Evolutionary conservation across 2,888 invertebrate genomes (phyloP), one percentile per base, ranked within the genome.

Genomic region (Chirona hameri): DNA sequence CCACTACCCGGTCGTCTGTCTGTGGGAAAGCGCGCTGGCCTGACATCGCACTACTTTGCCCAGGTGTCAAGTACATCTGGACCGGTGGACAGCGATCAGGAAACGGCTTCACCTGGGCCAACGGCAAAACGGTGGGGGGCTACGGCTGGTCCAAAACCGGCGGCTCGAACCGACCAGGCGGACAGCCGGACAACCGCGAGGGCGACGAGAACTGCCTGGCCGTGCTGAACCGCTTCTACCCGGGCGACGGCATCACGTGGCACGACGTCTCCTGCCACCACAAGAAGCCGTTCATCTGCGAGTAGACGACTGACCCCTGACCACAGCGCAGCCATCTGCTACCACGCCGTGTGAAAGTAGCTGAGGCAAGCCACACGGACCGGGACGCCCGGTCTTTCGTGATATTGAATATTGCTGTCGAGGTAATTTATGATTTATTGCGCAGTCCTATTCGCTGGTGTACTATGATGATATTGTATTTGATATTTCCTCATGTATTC

Each of bases 221-320:
- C 48, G 82, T 84, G 55, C 83, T 85, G 55, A 85, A 85, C 82
- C 82, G 83, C 72, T 83, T 85, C 60, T 85, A 85, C 83, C n/a
- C 31, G 21, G 52, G 81, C 12, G 85, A 85, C 81, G 84, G 84
- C 29, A 72, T 84, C 76, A 83, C 69, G 27, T 84, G 82, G 83
- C 85, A 85, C 82, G 85, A 85, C 57, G 83, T 85, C 10, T 69
- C 83, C 39, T 85, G 85, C 82, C 76, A 83, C 65, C 84, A 84
- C 82, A 27, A n/a, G 9, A 85, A 85, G 81, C 83, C 84, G n/a
- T 81, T 81, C 69, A 82, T 85, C 83, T 85, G 85, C 81, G 85
- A 85, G 65, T 79, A 46, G 24, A 27, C 65, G 15, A 4, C 4
- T 5, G 60, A 21, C 21, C 60, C 60, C 10, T 3, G 10, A 27